A percentile compares a stretch with the other conserved stretches of the same genome.
Conservation (phyloP, 2,888 invertebrate genomes). For the Eupeodes latifasciatus region DNA sequence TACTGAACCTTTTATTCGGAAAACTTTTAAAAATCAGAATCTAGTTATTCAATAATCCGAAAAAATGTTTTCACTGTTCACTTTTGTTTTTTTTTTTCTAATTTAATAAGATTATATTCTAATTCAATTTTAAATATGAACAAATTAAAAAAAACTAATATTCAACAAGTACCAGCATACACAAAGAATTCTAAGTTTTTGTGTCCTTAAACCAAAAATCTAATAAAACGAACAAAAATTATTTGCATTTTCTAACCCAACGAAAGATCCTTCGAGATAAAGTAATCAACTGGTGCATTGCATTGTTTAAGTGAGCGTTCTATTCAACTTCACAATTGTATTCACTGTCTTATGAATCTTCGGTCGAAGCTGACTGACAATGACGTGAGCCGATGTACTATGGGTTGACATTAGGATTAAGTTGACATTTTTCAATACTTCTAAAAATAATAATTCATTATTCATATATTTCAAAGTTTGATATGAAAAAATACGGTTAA, state of each 20-base stretch:
- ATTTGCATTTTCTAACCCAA: slow-evolving; percentile 41
- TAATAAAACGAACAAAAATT: slow-evolving; percentile 23
- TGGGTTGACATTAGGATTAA: not conserved
- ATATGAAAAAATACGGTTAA: too few species aligned
- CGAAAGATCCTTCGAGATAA: slow-evolving; percentile 33
- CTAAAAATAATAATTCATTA: too few species aligned
- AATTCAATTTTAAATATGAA: not conserved
- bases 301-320: slow-evolving; percentile 51
- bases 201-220: not conserved
- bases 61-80: too few species aligned
- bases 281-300: slow-evolving; percentile 39
- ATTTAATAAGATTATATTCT: too few species aligned
- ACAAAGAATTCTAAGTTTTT: not conserved
- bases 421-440: not conserved
- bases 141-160: not conserved
- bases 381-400: not conserved
- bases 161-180: not conserved
- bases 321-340: slow-evolving; percentile 29
- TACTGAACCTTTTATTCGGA: too few species aligned
- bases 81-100: too few species aligned
- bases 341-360: not conserved
- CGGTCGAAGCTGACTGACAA: not conserved
- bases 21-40: too few species aligned
- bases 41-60: too few species aligned
- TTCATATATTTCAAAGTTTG: too few species aligned